A percentile compares a stretch with the other conserved stretches of the same genome.
Conservation (phyloP, 2,888 invertebrate species). For the Nysson spinosus region DNA sequence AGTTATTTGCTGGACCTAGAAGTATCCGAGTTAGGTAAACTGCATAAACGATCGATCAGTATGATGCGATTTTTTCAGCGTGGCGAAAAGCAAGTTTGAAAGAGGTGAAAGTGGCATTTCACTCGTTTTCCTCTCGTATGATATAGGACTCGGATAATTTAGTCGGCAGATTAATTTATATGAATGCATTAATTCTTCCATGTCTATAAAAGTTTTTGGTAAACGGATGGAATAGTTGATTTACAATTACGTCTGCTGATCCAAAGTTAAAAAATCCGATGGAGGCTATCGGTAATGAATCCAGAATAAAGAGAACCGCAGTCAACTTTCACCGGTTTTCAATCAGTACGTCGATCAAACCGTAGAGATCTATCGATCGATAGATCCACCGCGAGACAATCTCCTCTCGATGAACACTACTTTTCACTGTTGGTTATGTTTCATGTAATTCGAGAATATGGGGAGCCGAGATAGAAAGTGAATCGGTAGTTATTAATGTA, state of each 20-base stretch:
- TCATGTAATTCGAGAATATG: slow-evolving; percentile 18
- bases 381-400: slow-evolving; percentile 36
- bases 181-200: background rate
- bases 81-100: slow-evolving; percentile 15
- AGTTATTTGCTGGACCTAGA: too few relatives aligned
- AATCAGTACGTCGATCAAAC: slow-evolving; percentile 42
- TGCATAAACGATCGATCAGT: background rate
- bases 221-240: background rate
- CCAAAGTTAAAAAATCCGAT: slow-evolving; percentile 18
- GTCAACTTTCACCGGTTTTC: slow-evolving; percentile 46
- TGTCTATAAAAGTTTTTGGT: background rate
- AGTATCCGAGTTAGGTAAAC: background rate
- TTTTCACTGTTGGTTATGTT: slow-evolving; percentile 6
- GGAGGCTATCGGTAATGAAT: slow-evolving; percentile 24
- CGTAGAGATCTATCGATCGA: slow-evolving; percentile 42
- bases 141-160: slow-evolving; percentile 13
- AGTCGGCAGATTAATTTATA: background rate
- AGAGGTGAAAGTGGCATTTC: slow-evolving; percentile 29
- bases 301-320: slow-evolving; percentile 33
- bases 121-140: slow-evolving; percentile 22
- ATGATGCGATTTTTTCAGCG: slow-evolving; percentile 10
- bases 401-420: slow-evolving; percentile 37
- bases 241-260: slow-evolving; percentile 6
- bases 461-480: slow-evolving; percentile 31
- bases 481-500: slow-evolving; percentile 31